Evolutionary conservation across 2,888 invertebrate genomes (phyloP).

Genomic region (Callosobruchus maculatus): DNA sequence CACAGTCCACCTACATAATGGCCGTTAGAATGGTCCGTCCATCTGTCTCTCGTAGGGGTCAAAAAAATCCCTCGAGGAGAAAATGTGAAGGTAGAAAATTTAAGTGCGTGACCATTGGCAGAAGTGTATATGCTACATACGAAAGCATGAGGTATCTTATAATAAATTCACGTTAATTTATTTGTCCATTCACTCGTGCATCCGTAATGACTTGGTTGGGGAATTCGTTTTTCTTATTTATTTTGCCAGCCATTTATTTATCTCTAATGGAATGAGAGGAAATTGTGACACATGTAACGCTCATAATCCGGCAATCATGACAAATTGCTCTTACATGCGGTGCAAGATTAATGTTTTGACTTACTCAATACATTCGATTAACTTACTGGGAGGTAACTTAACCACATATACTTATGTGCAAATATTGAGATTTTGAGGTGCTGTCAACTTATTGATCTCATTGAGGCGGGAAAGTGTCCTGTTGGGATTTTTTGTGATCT

Average conservation of each 20-base stretch:
- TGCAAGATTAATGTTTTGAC: neutral
- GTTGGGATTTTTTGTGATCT: too few species aligned
- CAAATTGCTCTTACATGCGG: neutral
- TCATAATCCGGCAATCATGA: neutral
- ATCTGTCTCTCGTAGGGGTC: too few species aligned
- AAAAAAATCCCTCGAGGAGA: neutral
- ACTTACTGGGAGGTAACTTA: too few species aligned
- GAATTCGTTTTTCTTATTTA: neutral
- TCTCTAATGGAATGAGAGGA: neutral
- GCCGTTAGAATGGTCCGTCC: too few species aligned
- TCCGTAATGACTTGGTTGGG: neutral
- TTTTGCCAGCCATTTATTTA: neutral
- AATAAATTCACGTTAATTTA: neutral
- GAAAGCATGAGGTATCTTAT: neutral
- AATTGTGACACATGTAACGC: neutral
- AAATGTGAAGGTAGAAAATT: neutral
- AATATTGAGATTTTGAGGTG: too few species aligned
- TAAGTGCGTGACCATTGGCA: neutral
- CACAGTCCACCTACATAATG: too few species aligned
- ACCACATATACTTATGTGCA: too few species aligned
- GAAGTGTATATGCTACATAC: too few species aligned
- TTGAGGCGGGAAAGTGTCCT: too few species aligned
- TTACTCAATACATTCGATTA: too few species aligned
- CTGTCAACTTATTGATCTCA: too few species aligned
- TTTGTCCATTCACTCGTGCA: neutral